Base-by-base conservation (phyloP, 2,113 vertebrate genomes). In the Laticauda laticaudata region DNA sequence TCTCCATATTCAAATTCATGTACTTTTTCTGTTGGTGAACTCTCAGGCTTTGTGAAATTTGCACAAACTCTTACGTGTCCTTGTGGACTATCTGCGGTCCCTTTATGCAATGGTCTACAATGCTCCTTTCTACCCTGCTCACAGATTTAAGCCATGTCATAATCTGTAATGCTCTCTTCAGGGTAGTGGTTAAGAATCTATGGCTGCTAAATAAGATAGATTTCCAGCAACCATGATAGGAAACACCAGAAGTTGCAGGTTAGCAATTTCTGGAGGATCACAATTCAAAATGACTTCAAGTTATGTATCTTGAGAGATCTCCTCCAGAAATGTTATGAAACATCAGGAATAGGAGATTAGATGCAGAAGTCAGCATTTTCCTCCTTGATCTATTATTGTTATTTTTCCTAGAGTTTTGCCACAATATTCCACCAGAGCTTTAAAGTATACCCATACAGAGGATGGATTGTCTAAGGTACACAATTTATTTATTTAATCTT, bases 361-460 rank as follows among this genome's bases (percentile, higher is more conserved):
- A 88, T 39, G 10, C 29, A 54, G 24, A 34, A 57, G 20, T 89
- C 39, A 48, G 5, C 11, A 85, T 26, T 26, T 57, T 90, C 53
- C 26, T 34, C 48, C 34, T 43, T 85, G 39, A 59, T 59, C 10
- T 14, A 29, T 75, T 87, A 34, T 9, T 86, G 81, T 89, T 86
- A n/a, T 90, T 54, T 93, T 20, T 86, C 59, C 45, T 43, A 93
- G 92, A n/a, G n/a, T 18, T 90, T 93, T 90, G 43, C 88, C 92
- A 29, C 69, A 9, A 12, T 29, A n/a, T 59, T 86, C 75, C 55
- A 53, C 53, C 29, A 43, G 55, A 61, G 39, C 43, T 21, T 1
- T 56, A 51, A 20, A 8, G 11, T 56, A 86, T 11, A 20, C 29
- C 69, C 43, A 86, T 29, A 14, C 57, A n/a, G 3, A 57, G 75